These are phyloP conservation scores for Mythimna lalbum DNA, from an alignment of 2,888 invertebrate genomes.

Conservation along the genomic window DNA sequence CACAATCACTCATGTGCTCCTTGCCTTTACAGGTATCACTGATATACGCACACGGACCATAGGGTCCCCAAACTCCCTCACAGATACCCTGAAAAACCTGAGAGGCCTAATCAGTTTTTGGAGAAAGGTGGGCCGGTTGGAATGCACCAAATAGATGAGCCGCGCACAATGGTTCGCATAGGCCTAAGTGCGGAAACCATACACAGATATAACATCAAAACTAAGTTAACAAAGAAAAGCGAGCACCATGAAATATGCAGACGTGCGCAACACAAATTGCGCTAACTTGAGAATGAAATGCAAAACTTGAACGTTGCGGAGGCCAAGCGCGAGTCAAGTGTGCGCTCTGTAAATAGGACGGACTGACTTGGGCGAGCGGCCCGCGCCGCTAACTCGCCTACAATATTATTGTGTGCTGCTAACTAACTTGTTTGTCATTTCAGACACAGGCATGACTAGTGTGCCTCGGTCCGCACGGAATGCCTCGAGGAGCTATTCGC, in stretches of 20 bases:
- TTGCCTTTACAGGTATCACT: too few species aligned
- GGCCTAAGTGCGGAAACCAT: too few species aligned
- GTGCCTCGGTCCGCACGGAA: conserved; percentile 61
- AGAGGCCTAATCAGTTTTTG: too few species aligned
- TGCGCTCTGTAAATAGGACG: conserved; percentile 77
- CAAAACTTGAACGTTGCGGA: conserved; percentile 80
- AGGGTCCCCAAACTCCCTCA: too few species aligned
- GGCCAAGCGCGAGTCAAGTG: conserved; percentile 83
- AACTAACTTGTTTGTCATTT: conserved; percentile 79
- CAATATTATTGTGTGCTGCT: conserved; percentile 76
- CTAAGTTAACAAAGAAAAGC: conserved; percentile 74
- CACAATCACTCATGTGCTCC: too few species aligned
- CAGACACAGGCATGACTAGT: conserved; percentile 67
- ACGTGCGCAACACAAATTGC: conserved; percentile 83
- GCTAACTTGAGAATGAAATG: conserved; percentile 84
- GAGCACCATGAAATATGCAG: conserved; percentile 77
- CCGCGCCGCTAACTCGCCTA: conserved; percentile 72
- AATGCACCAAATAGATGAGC: too few species aligned
- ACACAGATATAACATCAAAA: conserved; percentile 55
- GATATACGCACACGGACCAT: too few species aligned
- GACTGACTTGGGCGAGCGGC: conserved; percentile 69
- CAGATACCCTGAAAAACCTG: too few species aligned
- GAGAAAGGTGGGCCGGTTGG: too few species aligned
- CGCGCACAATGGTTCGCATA: too few species aligned
- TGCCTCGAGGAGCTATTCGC: conserved; percentile 67